Evolutionary conservation across 1,140 invertebrate species (phyloP).

Genomic region (Mycetomoellerius zeteki): DNA sequence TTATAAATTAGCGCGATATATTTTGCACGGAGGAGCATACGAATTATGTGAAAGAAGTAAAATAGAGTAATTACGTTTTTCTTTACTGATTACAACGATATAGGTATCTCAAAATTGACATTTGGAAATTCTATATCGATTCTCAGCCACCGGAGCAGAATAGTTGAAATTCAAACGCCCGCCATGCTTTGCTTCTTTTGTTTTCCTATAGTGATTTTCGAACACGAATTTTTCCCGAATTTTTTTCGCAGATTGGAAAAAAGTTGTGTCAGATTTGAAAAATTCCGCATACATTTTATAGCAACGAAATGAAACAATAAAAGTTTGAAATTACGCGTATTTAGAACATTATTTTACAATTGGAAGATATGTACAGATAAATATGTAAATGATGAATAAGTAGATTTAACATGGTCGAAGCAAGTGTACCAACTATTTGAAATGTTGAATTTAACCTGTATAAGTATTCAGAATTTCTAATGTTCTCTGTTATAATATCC

Average conservation of each 20-base stretch:
- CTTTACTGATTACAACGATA: too few relatives aligned
- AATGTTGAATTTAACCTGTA: slow-evolving; percentile 8
- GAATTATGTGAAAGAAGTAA: too few relatives aligned
- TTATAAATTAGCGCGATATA: too few relatives aligned
- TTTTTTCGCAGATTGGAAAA: not conserved
- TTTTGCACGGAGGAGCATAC: too few relatives aligned
- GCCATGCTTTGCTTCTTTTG: too few relatives aligned
- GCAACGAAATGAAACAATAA: not conserved
- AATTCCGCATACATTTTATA: not conserved
- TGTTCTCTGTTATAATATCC: not conserved
- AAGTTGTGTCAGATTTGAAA: not conserved
- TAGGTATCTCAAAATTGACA: too few relatives aligned
- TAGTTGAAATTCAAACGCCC: too few relatives aligned
- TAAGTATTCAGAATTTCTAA: slow-evolving; percentile 24
- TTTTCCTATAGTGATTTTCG: too few relatives aligned
- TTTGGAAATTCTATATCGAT: too few relatives aligned
- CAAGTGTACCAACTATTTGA: slow-evolving; percentile 33
- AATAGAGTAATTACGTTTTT: too few relatives aligned
- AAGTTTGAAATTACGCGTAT: slow-evolving; percentile 9
- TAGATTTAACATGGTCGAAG: slow-evolving; percentile 38
- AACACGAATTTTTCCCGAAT: too few relatives aligned
- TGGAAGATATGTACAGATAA: not conserved
- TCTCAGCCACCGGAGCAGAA: too few relatives aligned
- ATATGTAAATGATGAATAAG: slow-evolving; percentile 23
- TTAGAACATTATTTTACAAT: slow-evolving; percentile 10